Percentiles rank a stretch among this genome's conserved stretches.
phyloP scores from a whole-genome alignment of 2,113 vertebrate genomes.

The Pimephales promelas region DNA sequence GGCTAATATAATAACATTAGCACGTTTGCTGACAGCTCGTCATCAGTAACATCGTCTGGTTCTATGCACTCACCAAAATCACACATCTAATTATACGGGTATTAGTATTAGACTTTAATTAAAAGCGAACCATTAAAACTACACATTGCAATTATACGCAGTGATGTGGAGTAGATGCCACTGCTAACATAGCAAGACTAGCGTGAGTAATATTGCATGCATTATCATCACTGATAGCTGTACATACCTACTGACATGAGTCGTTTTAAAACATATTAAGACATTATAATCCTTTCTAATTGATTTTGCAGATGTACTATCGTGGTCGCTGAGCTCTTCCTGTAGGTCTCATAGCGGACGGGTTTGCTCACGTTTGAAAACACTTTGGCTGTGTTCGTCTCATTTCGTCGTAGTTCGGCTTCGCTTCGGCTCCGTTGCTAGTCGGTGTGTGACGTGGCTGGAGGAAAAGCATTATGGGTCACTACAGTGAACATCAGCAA shows the following conservation, averaged over 20 bases:
- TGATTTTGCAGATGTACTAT: neutral
- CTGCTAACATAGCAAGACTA: slow-evolving; percentile 22
- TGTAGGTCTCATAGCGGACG: neutral
- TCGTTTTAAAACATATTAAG: neutral
- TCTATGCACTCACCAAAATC: neutral
- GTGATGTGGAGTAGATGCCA: neutral
- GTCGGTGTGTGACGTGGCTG: neutral
- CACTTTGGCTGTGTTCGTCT: neutral
- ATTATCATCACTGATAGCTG: neutral
- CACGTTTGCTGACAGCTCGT: neutral
- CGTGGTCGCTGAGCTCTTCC: slow-evolving; percentile 3
- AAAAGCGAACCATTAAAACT: neutral
- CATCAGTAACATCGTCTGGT: neutral
- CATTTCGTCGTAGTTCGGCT: neutral
- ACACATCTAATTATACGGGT: neutral
- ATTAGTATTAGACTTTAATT: neutral
- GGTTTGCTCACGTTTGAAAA: neutral
- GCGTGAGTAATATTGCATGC: neutral
- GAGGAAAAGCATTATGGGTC: neutral
- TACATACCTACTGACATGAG: slow-evolving; percentile 24
- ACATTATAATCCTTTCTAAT: neutral
- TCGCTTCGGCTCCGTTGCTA: neutral
- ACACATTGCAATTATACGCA: neutral
- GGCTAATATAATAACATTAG: slow-evolving; percentile 29
- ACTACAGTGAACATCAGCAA: neutral